phyloP scores from a whole-genome alignment of 2,797 vertebrate species.

The Staurois parvus region DNA sequence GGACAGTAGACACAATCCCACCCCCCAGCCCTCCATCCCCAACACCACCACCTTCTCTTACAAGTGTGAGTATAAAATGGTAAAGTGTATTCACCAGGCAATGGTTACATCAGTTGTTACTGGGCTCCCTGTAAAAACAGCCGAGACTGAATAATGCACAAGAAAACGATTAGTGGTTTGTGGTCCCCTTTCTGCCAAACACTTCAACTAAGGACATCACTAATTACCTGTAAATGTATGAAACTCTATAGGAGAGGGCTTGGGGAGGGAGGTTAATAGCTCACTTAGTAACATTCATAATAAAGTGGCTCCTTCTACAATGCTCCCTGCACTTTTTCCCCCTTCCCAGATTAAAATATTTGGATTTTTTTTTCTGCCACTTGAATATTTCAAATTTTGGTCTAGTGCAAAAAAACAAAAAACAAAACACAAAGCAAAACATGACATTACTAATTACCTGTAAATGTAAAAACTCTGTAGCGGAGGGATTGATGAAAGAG shows the following conservation, averaged over 20 bases:
- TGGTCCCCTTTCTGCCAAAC: slow-evolving; percentile 49
- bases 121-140: slow-evolving; percentile 36
- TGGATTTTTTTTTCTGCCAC: neutral
- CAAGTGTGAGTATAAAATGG: slow-evolving; percentile 10
- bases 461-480: too few species aligned
- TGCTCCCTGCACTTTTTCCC: slow-evolving; percentile 4
- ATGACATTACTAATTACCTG: too few species aligned
- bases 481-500: too few species aligned
- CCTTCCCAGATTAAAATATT: slow-evolving; percentile 37
- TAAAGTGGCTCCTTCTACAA: slow-evolving; percentile 49
- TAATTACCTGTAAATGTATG: slow-evolving; percentile 62
- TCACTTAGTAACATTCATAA: slow-evolving; percentile 60
- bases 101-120: slow-evolving; percentile 37
- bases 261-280: slow-evolving; percentile 58
- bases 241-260: slow-evolving; percentile 54
- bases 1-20: slow-evolving; percentile 60
- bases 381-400: neutral
- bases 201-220: slow-evolving; percentile 57
- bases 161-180: slow-evolving; percentile 44
- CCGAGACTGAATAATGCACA: slow-evolving; percentile 45
- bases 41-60: slow-evolving; percentile 43
- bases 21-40: slow-evolving; percentile 18
- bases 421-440: too few species aligned
- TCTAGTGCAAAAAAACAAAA: too few species aligned
- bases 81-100: slow-evolving; percentile 55